phyloP scores from a whole-genome alignment of 2,113 vertebrate species.

The Dromaius novaehollandiae region DNA sequence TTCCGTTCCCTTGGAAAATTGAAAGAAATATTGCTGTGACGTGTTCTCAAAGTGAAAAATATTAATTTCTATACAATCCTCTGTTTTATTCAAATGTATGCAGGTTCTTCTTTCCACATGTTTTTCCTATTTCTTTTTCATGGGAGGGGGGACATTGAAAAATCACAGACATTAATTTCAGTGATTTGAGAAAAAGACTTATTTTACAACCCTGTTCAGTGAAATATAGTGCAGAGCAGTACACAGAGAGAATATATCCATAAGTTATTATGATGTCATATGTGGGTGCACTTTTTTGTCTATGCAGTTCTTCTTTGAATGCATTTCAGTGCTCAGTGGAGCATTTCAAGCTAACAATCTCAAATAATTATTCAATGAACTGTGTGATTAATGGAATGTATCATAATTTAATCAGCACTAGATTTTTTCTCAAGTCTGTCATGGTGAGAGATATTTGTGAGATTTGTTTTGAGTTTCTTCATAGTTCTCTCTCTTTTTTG shows the following conservation, averaged over 20 bases:
- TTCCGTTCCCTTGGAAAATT: constrained; percentile 46
- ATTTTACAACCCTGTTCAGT: neutral
- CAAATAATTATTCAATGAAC: constrained; percentile 45
- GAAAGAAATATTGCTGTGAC: constrained; percentile 53
- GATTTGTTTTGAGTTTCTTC: neutral
- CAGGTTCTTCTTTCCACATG: neutral
- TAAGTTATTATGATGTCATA: neutral
- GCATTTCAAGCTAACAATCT: constrained; percentile 34
- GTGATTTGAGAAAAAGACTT: constrained; percentile 13
- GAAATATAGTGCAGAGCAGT: constrained; percentile 1
- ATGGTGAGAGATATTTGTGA: neutral
- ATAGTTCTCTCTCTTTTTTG: neutral
- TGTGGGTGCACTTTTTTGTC: neutral
- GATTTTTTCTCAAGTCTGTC: neutral
- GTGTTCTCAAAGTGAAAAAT: constrained; percentile 5
- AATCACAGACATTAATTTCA: constrained; percentile 8
- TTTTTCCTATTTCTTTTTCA: neutral
- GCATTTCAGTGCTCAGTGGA: neutral
- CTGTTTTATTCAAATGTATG: neutral
- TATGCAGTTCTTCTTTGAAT: neutral
- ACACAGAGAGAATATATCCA: constrained; percentile 30
- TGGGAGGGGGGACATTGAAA: neutral
- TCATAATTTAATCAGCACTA: constrained; percentile 39
- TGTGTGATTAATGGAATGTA: constrained; percentile 50
- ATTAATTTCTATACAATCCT: neutral